A percentile compares a stretch with the other conserved stretches of the same genome.
Evolutionary conservation across 1,140 invertebrate species (phyloP).

Genomic region (Microvelia longipes): DNA sequence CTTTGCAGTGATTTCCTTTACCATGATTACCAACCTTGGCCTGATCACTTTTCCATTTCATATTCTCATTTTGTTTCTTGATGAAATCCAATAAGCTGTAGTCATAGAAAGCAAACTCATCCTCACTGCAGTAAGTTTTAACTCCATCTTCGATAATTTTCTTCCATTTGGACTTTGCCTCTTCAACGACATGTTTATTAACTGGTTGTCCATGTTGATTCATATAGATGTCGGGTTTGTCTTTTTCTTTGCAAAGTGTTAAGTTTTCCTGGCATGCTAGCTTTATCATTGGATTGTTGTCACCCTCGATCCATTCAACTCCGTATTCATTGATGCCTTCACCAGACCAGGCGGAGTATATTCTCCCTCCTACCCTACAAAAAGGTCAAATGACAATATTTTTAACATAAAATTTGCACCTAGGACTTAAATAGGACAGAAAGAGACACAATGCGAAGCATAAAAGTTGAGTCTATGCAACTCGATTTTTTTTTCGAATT

Average conservation of each 20-base stretch:
- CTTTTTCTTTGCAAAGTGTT: background rate
- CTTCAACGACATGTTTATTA: background rate
- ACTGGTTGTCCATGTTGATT: background rate
- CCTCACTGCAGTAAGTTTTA: background rate
- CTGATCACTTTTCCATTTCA: background rate
- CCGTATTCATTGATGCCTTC: slow-evolving; percentile 56
- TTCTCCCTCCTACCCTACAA: slow-evolving; percentile 46
- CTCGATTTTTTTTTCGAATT: no score
- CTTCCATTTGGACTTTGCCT: background rate
- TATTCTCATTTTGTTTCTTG: background rate
- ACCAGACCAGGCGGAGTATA: slow-evolving; percentile 54
- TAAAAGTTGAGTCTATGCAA: no score
- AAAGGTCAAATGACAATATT: no score
- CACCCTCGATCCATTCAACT: slow-evolving; percentile 30
- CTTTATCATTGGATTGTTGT: background rate
- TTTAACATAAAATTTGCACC: background rate
- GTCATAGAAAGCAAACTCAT: background rate
- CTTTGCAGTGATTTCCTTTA: no score
- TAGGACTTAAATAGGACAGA: background rate
- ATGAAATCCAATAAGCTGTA: background rate
- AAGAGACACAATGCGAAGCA: no score
- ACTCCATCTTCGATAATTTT: background rate
- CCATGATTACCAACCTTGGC: no score
- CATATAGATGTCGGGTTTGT: background rate
- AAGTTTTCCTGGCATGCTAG: background rate